phyloP scores from a whole-genome alignment of 2,113 vertebrate species.

The Forbesichthys agassizii region DNA sequence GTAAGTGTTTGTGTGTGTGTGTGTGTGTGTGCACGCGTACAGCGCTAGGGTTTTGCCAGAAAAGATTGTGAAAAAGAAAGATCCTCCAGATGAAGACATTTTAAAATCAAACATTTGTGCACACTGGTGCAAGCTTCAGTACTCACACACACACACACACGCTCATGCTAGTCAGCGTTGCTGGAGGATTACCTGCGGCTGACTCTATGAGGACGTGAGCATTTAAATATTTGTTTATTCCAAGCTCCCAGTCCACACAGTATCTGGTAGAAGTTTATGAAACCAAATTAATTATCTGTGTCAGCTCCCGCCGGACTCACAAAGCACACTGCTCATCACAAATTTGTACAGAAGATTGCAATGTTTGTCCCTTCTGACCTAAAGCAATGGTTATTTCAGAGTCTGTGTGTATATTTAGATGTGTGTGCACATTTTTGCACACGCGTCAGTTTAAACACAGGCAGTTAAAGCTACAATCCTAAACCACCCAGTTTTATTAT shows the following conservation, averaged over 20 bases:
- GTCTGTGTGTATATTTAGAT: slow-evolving; percentile 2
- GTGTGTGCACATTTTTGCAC: background rate
- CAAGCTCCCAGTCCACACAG: slow-evolving; percentile 21
- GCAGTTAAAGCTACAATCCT: background rate
- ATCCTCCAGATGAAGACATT: slow-evolving; percentile 33
- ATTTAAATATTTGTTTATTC: slow-evolving; percentile 65
- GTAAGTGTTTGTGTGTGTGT: slow-evolving; percentile 31
- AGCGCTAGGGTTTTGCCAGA: slow-evolving; percentile 64
- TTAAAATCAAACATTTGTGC: background rate
- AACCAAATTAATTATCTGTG: slow-evolving; percentile 65
- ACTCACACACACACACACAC: slow-evolving; percentile 11
- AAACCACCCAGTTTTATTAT: too few species aligned
- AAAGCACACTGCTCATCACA: slow-evolving; percentile 55
- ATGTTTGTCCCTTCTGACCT: slow-evolving; percentile 43
- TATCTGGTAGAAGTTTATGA: slow-evolving; percentile 55
- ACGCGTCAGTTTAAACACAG: background rate
- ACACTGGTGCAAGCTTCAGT: slow-evolving; percentile 2
- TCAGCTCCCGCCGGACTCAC: slow-evolving; percentile 53
- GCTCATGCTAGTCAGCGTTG: slow-evolving; percentile 23
- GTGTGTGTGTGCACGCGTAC: background rate
- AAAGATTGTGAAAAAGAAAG: slow-evolving; percentile 33
- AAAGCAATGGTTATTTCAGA: slow-evolving; percentile 24
- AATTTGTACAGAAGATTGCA: slow-evolving; percentile 59
- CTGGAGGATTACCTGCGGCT: slow-evolving; percentile 51
- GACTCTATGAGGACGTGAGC: slow-evolving; percentile 38